Evolutionary conservation across 2,888 invertebrate genomes (phyloP), one percentile per base, ranked within the genome.

Genomic region (Noctua janthe): DNA sequence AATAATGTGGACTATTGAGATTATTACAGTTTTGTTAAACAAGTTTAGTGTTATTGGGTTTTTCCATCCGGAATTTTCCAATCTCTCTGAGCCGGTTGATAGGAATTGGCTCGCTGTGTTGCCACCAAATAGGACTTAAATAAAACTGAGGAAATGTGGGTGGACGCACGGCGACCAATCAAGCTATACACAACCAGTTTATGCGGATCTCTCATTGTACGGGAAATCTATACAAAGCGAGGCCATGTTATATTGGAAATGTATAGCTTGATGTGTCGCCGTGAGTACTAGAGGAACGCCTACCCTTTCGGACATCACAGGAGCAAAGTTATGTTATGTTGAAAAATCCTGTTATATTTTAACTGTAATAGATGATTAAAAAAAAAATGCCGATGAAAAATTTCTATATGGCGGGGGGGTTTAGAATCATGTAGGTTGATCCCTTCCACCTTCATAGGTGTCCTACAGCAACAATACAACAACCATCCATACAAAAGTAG

Each of bases 401-500:
- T 10, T 47, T 43, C 8, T 43, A 43, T 39, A 29, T 29, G 29
- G 29, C 29, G 29, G 29, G 29, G 0, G 29, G 43, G 43, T 43
- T 47, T 13, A 47, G 47, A 11, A 47, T 11, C 47, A 47, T 47
- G 13, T 11, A 47, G 47, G 47, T 47, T 47, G 47, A 47, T 11
- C 39, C 5, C 39, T 39, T 47, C 47, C 47, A 47, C 47, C 1
- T 47, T 47, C 11, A 11, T 47, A 47, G 47, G 47, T 47, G 47
- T 43, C 43, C 8, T 43, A 43, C 43, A 43, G 17, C 23, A 82
- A 20, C 5, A 59, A 51, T 56, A 29, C 43, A n/a, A 13, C 1
- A 49, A 56, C 15, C 69, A n/a, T 5, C n/a, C 15, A 47, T 54
- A 62, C 47, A 78, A 74, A 79, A 76, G 54, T 84, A 73, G 87